Conservation (phyloP, 2,113 vertebrate genomes). For the Osmerus mordax region DNA sequence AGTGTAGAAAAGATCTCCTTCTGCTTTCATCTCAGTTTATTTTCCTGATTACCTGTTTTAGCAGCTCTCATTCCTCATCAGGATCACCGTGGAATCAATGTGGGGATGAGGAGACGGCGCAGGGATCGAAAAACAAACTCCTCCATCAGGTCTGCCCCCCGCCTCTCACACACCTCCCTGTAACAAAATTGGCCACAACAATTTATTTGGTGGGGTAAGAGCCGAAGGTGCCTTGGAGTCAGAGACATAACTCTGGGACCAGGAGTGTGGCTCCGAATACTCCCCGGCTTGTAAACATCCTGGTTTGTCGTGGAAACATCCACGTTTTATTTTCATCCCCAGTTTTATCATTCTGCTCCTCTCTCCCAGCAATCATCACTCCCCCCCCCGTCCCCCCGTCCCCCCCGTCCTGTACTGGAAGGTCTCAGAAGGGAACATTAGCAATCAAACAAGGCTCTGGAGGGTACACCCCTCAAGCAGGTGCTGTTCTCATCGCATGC, state of each 20-base stretch:
- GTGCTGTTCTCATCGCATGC: constrained; percentile 27
- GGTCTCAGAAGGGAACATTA: constrained; percentile 35
- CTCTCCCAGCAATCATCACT: constrained; percentile 37
- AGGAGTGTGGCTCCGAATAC: constrained; percentile 39
- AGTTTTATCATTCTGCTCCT: constrained; percentile 40
- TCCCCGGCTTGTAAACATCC: constrained; percentile 3
- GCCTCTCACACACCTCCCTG: constrained; percentile 64
- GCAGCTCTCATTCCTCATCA: constrained; percentile 44
- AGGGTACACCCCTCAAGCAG: constrained; percentile 21
- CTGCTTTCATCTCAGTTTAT: constrained; percentile 19
- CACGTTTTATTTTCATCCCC: constrained; percentile 12
- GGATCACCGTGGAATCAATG: constrained; percentile 66
- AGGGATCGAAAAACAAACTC: constrained; percentile 71
- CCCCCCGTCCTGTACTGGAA: constrained; percentile 2
- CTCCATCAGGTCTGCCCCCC: constrained; percentile 65
- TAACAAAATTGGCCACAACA: constrained; percentile 60
- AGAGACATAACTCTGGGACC: constrained; percentile 56
- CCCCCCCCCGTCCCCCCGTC: not conserved
- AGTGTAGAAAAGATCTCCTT: not conserved
- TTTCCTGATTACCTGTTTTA: constrained; percentile 22
- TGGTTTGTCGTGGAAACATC: not conserved
- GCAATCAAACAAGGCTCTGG: constrained; percentile 39
- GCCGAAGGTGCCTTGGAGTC: constrained; percentile 54
- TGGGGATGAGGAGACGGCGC: constrained; percentile 53
- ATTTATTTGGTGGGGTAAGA: constrained; percentile 65